Evolutionary conservation across 2,888 invertebrate genomes (phyloP).

Genomic region (Phalangium opilio): DNA sequence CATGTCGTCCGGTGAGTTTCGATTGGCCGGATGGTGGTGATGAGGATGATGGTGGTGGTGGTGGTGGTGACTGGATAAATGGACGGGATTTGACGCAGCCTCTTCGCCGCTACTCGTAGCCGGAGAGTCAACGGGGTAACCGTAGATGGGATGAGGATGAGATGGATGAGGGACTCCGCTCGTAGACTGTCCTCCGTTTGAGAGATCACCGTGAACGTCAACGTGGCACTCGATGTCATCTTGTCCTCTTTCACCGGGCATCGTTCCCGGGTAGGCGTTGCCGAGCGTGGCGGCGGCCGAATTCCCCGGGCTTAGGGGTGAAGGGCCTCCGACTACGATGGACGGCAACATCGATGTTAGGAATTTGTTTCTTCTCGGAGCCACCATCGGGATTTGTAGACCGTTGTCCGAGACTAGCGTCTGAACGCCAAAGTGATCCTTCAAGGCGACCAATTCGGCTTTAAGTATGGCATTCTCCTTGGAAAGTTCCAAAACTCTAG

Average conservation of each 20-base stretch:
- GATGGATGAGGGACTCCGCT: not conserved
- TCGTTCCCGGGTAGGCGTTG: not conserved
- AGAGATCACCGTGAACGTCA: constrained; percentile 2
- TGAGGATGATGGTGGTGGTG: constrained; percentile 42
- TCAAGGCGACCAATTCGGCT: constrained; percentile 78
- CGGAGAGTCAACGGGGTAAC: not conserved
- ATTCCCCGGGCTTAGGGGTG: constrained; percentile 3
- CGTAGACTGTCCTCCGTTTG: constrained; percentile 3
- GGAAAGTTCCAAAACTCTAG: constrained; percentile 79
- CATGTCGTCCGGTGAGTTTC: constrained; percentile 6
- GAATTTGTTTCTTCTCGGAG: constrained; percentile 30
- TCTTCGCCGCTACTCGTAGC: not conserved
- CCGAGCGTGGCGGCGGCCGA: constrained; percentile 1
- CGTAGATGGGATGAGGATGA: not conserved
- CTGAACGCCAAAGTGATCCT: constrained; percentile 77
- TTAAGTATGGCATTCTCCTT: constrained; percentile 89
- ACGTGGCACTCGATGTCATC: not conserved
- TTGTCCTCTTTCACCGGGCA: not conserved
- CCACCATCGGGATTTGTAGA: constrained; percentile 53
- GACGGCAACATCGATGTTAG: constrained; percentile 13
- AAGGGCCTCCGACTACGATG: constrained; percentile 5
- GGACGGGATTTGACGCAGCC: not conserved
- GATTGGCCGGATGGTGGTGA: constrained; percentile 26
- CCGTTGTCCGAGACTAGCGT: constrained; percentile 61
- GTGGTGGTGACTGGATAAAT: constrained; percentile 38